A percentile compares a stretch with the other conserved stretches of the same genome.
phyloP scores from a whole-genome alignment of 2,113 vertebrate genomes.

The Muscicapa adusta region DNA sequence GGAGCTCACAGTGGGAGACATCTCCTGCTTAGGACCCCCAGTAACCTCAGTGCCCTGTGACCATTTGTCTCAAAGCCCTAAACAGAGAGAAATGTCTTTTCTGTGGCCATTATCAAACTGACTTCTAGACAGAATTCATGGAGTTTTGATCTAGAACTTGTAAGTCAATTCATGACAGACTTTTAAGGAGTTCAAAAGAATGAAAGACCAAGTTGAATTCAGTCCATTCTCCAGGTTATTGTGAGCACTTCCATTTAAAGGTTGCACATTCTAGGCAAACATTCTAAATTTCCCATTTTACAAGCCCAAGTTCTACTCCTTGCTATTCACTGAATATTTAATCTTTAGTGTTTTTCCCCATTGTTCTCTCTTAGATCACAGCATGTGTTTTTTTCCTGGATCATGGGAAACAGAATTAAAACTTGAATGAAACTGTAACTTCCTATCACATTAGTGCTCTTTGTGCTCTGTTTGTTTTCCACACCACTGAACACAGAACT shows the following conservation, averaged over 20 bases:
- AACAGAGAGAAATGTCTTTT: background rate
- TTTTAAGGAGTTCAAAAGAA: background rate
- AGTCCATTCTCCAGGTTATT: background rate
- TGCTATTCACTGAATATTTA: background rate
- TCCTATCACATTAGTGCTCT: background rate
- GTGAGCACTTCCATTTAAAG: background rate
- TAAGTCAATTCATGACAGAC: background rate
- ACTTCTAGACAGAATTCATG: background rate
- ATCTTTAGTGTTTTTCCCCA: background rate
- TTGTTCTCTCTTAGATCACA: background rate
- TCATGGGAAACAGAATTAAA: background rate
- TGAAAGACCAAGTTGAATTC: background rate
- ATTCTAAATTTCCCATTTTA: background rate
- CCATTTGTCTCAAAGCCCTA: background rate
- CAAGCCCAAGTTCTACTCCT: background rate
- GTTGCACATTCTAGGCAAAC: background rate
- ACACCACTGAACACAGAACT: background rate
- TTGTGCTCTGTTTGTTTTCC: background rate
- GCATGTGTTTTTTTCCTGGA: background rate
- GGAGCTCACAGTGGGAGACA: accelerated
- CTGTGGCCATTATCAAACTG: background rate
- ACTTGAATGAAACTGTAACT: background rate
- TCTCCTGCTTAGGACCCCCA: background rate
- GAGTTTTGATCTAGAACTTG: background rate
- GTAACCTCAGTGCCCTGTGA: background rate